Conservation (phyloP, 2,888 invertebrate species). For the Apamea anceps region DNA sequence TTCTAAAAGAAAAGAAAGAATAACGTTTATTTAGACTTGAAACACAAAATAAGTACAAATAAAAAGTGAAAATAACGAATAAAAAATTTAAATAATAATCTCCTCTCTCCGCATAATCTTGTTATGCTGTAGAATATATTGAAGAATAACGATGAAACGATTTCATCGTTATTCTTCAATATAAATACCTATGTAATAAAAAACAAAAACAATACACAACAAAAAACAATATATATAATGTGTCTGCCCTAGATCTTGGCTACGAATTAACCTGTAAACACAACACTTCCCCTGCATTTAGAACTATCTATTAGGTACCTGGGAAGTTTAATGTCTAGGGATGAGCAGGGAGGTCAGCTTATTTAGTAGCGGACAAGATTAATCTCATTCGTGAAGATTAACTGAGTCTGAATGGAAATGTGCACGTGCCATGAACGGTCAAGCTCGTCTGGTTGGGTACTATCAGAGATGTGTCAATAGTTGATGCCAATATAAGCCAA, state of each 20-base stretch:
- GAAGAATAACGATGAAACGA: constrained; percentile 4
- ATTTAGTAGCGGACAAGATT: background rate
- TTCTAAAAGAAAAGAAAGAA: too few relatives aligned
- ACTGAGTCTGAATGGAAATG: constrained; percentile 13
- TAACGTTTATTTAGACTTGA: too few relatives aligned
- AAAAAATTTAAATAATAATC: too few relatives aligned
- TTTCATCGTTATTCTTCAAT: too few relatives aligned
- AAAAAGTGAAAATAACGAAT: too few relatives aligned
- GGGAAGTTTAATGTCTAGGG: background rate
- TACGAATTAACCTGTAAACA: background rate
- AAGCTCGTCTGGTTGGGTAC: background rate
- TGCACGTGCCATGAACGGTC: background rate
- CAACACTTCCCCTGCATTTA: constrained; percentile 25
- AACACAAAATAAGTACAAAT: too few relatives aligned
- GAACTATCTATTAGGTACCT: constrained; percentile 13
- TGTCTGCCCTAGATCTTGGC: background rate
- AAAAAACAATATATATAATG: too few relatives aligned
- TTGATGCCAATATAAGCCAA: too few relatives aligned
- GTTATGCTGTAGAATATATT: background rate
- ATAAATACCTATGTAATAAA: too few relatives aligned
- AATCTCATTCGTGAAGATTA: background rate
- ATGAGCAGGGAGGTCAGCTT: background rate
- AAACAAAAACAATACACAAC: too few relatives aligned
- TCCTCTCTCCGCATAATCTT: too few relatives aligned
- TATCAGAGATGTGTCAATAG: background rate